These are phyloP conservation scores for Bruchidius siliquastri DNA, from an alignment of 2,888 invertebrate species.

Conservation along the genomic window DNA sequence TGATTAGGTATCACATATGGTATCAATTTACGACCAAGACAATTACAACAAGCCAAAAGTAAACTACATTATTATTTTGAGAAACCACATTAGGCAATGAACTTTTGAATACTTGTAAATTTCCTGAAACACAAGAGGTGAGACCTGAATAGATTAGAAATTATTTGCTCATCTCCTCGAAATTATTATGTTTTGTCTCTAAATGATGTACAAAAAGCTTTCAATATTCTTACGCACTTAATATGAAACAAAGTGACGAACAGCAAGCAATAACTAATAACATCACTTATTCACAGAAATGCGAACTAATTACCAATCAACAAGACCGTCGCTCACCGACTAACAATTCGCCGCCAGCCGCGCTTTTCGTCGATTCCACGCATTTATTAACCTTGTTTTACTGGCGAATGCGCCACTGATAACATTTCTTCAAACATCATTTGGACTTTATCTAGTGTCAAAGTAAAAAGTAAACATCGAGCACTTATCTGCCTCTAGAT, in stretches of 20 bases:
- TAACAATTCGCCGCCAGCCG: not conserved
- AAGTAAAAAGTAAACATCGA: conserved; percentile 13
- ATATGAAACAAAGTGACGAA: not conserved
- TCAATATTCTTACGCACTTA: not conserved
- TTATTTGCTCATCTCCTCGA: too few relatives aligned
- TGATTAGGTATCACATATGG: too few relatives aligned
- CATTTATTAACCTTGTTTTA: conserved; percentile 4
- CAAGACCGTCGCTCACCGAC: not conserved
- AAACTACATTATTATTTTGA: too few relatives aligned
- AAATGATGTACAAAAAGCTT: not conserved
- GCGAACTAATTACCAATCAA: not conserved
- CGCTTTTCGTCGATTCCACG: not conserved
- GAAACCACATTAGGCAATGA: too few relatives aligned
- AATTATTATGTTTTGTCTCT: too few relatives aligned
- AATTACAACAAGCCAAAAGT: too few relatives aligned
- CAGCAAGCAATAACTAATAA: not conserved
- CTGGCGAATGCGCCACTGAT: conserved; percentile 8
- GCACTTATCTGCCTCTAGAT: not conserved
- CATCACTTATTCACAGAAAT: not conserved
- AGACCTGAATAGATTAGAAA: too few relatives aligned
- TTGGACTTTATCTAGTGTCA: conserved; percentile 15
- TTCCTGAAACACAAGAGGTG: too few relatives aligned
- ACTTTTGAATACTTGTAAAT: too few relatives aligned
- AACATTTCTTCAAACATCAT: conserved; percentile 13
- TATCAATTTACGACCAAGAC: too few relatives aligned